These are phyloP conservation scores for Nymphalis io DNA, from an alignment of 1,140 invertebrate genomes.

Conservation along the genomic window DNA sequence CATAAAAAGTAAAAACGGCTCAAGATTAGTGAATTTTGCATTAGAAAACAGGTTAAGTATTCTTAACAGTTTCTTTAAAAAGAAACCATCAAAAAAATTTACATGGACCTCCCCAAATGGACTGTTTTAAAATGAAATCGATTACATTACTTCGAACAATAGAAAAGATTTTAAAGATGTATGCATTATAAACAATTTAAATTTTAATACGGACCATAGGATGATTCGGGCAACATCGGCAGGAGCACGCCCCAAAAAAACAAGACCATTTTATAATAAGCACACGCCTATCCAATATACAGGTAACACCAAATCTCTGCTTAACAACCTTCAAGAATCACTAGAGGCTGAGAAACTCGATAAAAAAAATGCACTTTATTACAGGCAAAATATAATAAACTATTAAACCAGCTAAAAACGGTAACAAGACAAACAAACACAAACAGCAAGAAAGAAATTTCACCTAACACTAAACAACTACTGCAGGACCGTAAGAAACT, in stretches of 20 bases:
- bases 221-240: conserved; percentile 14
- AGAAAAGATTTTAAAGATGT: conserved; percentile 15
- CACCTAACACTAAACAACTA: too few relatives aligned
- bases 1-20: conserved; percentile 23
- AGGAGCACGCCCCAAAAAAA: conserved; percentile 16
- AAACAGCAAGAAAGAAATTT: too few relatives aligned
- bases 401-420: conserved; percentile 17
- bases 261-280: conserved; percentile 13
- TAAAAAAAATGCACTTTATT: conserved; percentile 14
- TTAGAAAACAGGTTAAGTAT: conserved; percentile 32
- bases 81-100: conserved; percentile 19
- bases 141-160: conserved; percentile 21
- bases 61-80: conserved; percentile 23
- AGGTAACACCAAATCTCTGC: conserved; percentile 23
- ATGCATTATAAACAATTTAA: too few relatives aligned
- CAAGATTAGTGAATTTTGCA: conserved; percentile 25
- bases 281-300: conserved; percentile 24
- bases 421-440: too few relatives aligned
- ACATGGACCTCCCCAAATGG: conserved; percentile 27
- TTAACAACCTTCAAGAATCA: conserved; percentile 22
- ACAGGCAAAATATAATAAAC: conserved; percentile 18
- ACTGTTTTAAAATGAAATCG: conserved; percentile 21
- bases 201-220: conserved; percentile 21
- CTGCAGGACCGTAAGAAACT: conserved; percentile 10
- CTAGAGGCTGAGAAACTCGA: conserved; percentile 1